Evolutionary conservation across 92 coral and sea anemone genomes (phyloP).

Genomic region (Actinostola sp.): DNA sequence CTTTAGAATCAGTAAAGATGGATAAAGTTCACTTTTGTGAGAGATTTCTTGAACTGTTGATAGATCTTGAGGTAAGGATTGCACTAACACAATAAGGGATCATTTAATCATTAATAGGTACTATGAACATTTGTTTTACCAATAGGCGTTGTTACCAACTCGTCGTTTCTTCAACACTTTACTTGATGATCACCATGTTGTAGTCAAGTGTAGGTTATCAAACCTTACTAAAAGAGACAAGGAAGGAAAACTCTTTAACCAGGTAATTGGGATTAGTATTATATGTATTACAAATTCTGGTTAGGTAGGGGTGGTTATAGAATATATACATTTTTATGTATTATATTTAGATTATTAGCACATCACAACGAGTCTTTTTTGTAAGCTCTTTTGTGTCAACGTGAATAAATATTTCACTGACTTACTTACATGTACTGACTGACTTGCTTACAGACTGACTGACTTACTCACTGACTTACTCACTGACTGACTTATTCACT

Average conservation of each 20-base stretch:
- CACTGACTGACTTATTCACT: too few species aligned
- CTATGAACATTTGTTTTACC: not conserved
- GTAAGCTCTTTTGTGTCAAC: too few species aligned
- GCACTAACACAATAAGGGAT: not conserved
- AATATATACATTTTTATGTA: too few species aligned
- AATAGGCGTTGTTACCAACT: constrained; percentile 94
- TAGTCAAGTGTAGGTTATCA: constrained; percentile 87
- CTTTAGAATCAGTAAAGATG: constrained; percentile 71
- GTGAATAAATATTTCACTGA: too few species aligned
- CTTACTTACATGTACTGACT: too few species aligned
- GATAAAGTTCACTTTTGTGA: constrained; percentile 90
- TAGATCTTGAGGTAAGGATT: constrained; percentile 85
- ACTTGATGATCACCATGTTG: constrained; percentile 92
- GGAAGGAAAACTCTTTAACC: constrained; percentile 92
- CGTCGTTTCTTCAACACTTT: constrained; percentile 93
- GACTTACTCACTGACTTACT: too few species aligned
- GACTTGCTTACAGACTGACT: too few species aligned
- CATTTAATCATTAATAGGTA: not conserved
- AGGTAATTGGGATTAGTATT: constrained; percentile 44
- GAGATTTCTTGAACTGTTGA: constrained; percentile 83
- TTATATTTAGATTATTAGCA: too few species aligned
- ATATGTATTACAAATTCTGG: not conserved
- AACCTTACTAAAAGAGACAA: constrained; percentile 73
- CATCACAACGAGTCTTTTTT: too few species aligned
- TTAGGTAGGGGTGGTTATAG: too few species aligned